Evolutionary conservation across 2,113 vertebrate genomes (phyloP), one percentile per base, ranked within the genome.

Genomic region (Baryphthengus martii): DNA sequence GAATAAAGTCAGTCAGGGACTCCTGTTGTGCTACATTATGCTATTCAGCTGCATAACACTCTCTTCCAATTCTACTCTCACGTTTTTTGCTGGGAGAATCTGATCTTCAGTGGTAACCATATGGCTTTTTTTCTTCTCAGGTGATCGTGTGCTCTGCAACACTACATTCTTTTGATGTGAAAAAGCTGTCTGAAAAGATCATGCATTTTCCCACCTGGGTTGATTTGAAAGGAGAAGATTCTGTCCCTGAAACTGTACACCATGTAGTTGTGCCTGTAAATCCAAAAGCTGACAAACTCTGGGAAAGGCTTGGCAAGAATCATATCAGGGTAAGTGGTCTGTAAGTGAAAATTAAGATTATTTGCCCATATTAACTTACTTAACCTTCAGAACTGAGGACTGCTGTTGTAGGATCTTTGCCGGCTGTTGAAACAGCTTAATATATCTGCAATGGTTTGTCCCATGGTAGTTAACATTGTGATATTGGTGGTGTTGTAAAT

Each of bases 181-280:
- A 99, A 98, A 99, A 99, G 86, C 96, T 99, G 6, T 99, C 99
- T 0, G 99, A 99, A 95, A 99, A 99, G 91, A 99, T 99, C 90
- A 99, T 99, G 99, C 99, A 99, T 96, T 99, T 99, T 85, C 99
- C 99, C 50, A 99, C 99, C 0, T 99, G 99, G 99, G 99, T 99
- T 67, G 99, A 99, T 93, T 95, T 99, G 90, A 99, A 99, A 98
- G 99, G 99, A 44, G 99, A 99, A 96, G 99, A 99, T 97, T 99
- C 99, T 3, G 99, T 99, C 16, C 99, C 99, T 1, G 99, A 99
- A 82, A 99, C 99, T 1, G 99, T 99, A 26, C 99, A 99, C 95
- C 99, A 99, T 7, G 98, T 99, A 62, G 99, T 99, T 42, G 99
- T 99, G 33, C 98, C 97, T 1, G 98, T 99, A 80, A 99, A 99